Evolutionary conservation across 2,888 invertebrate genomes (phyloP), one percentile per base, ranked within the genome.

Genomic region (Steinernema hermaphroditum): DNA sequence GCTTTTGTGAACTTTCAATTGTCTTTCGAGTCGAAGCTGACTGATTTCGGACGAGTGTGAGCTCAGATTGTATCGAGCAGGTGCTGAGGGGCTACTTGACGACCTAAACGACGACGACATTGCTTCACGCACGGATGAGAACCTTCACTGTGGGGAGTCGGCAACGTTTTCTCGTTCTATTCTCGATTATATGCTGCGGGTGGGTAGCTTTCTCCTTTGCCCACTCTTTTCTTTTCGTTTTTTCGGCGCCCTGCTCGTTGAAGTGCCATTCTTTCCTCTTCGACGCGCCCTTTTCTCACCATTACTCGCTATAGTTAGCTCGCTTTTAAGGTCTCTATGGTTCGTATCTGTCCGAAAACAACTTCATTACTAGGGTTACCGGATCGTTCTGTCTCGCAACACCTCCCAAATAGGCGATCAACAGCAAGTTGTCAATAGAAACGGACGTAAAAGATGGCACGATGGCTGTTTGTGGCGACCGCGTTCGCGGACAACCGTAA

Each of bases 41-140:
- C 27, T 32, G 27, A 62, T 32, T 32, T 22, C 2, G 32, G 8
- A 29, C 62, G 29, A 16, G 62, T 9, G 32, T 32, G 16, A 16
- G 62, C 62, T 29, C 24, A 62, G 16, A 62, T 62, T 32, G 62
- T 32, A 16, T 32, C 62, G 12, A 62, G 29, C 62, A 62, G 62
- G 62, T 62, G 62, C 32, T 62, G 62, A 62, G 32, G 22, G 62
- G 16, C 54, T 27, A 16, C 62, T 32, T 29, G 62, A 62, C 62
- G 62, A 62, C 62, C 34, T 16, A 29, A 29, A n/a, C 62, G 34
- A 46, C 29, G 14, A 29, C 27, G 6, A 62, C 62, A 62, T 62
- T n/a, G 62, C 62, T 62, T 62, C 62, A 62, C 62, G 50, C 50
- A 50, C 50, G 50, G 50, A 50, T 50, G 62, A 62, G 62, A 62